Conservation (phyloP, 2,888 invertebrate genomes). For the Chironomus riparius region DNA sequence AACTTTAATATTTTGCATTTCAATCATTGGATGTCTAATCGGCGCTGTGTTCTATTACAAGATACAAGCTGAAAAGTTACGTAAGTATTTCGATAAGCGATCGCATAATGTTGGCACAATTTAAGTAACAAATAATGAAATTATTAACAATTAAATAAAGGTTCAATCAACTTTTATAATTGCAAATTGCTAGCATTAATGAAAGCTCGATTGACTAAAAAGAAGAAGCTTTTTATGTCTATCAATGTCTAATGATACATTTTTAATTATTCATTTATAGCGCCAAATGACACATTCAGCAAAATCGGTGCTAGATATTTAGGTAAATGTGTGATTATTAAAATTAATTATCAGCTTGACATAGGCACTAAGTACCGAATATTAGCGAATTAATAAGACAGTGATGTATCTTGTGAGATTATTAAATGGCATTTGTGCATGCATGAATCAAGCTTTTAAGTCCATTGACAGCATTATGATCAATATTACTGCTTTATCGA, state of each 20-base stretch:
- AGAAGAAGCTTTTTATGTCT: not conserved
- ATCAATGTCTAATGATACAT: not conserved
- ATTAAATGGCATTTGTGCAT: not conserved
- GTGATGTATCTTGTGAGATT: not conserved
- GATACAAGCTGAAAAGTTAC: not conserved
- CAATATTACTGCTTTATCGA: too few species aligned
- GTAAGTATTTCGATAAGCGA: not conserved
- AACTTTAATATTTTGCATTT: constrained; percentile 11
- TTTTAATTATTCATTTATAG: not conserved
- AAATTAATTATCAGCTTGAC: too few species aligned
- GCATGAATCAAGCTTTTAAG: too few species aligned
- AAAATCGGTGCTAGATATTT: constrained; percentile 20
- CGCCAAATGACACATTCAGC: constrained; percentile 15
- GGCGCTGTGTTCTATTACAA: constrained; percentile 17
- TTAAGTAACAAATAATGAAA: not conserved
- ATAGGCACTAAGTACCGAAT: not conserved
- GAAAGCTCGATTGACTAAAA: not conserved
- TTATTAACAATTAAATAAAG: not conserved
- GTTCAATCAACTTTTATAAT: too few species aligned
- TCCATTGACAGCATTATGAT: too few species aligned
- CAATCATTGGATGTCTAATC: constrained; percentile 11
- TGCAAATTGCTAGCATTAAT: not conserved
- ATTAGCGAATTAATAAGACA: not conserved
- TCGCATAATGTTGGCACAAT: too few species aligned
- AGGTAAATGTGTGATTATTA: constrained; percentile 1